A percentile compares a stretch with the other conserved stretches of the same genome.
phyloP scores from a whole-genome alignment of 2,888 invertebrate species.

The Rotaria magnacalcarata region DNA sequence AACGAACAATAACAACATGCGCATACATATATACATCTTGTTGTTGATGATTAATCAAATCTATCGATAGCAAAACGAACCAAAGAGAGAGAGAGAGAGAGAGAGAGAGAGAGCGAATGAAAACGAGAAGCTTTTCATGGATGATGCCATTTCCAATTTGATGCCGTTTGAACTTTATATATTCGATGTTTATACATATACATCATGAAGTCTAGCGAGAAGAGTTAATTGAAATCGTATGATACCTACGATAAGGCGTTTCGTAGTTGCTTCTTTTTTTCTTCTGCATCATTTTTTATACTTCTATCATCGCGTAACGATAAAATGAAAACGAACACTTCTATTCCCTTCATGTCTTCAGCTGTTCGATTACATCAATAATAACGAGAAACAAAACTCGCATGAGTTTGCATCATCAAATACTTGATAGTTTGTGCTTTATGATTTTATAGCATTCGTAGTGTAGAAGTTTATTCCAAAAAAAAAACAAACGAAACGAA shows the following conservation, averaged over 20 bases:
- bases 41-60: conserved; percentile 14
- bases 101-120: not conserved
- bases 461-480: not conserved
- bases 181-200: not conserved
- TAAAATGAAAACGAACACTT: not conserved
- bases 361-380: no score
- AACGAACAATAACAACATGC: not conserved
- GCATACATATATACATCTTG: not conserved
- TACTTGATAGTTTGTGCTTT: not conserved
- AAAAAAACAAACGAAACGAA: not conserved
- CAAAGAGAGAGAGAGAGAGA: not conserved
- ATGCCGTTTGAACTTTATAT: conserved; percentile 30
- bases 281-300: not conserved
- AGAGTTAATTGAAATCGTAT: conserved; percentile 33
- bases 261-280: not conserved
- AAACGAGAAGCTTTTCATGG: not conserved
- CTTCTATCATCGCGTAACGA: not conserved
- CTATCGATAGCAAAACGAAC: not conserved
- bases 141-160: conserved; percentile 35
- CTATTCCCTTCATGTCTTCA: no score
- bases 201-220: not conserved
- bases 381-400: no score
- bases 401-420: not conserved
- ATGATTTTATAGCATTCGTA: not conserved
- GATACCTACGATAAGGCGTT: conserved; percentile 1